Evolutionary conservation across 1,140 invertebrate species (phyloP).

Genomic region (Brachionus angularis): DNA sequence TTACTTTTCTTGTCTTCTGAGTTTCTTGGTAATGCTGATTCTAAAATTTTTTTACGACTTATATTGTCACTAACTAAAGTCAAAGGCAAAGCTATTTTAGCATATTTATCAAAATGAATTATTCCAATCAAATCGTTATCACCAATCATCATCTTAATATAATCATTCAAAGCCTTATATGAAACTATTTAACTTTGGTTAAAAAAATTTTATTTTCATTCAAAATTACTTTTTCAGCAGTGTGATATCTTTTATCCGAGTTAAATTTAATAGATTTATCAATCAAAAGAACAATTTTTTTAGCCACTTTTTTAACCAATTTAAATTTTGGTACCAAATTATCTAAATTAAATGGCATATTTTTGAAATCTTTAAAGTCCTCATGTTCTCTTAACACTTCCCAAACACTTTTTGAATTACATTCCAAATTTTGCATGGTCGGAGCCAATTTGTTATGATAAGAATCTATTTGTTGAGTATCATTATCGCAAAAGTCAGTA

Average conservation of each 20-base stretch:
- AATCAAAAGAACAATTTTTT: constrained; percentile 17
- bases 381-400: constrained; percentile 14
- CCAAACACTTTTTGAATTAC: constrained; percentile 19
- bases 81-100: not conserved
- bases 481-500: constrained; percentile 22
- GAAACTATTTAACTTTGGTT: not conserved
- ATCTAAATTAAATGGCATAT: not conserved
- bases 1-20: not conserved
- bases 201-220: not conserved
- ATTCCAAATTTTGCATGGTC: constrained; percentile 18
- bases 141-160: not conserved
- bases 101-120: constrained; percentile 33
- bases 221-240: constrained; percentile 17
- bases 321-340: constrained; percentile 1
- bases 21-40: not conserved
- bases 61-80: not conserved
- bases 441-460: constrained; percentile 15
- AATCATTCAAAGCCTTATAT: constrained; percentile 35
- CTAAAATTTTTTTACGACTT: not conserved
- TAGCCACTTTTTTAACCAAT: not conserved
- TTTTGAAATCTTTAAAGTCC: constrained; percentile 17
- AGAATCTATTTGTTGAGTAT: not conserved
- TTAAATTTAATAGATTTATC: constrained; percentile 9
- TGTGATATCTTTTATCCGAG: not conserved
- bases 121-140: not conserved